A percentile compares a stretch with the other conserved stretches of the same genome.
phyloP scores from a whole-genome alignment of 2,113 vertebrate species.

The crab-eating macaque (Macaca fascicularis) region DNA sequence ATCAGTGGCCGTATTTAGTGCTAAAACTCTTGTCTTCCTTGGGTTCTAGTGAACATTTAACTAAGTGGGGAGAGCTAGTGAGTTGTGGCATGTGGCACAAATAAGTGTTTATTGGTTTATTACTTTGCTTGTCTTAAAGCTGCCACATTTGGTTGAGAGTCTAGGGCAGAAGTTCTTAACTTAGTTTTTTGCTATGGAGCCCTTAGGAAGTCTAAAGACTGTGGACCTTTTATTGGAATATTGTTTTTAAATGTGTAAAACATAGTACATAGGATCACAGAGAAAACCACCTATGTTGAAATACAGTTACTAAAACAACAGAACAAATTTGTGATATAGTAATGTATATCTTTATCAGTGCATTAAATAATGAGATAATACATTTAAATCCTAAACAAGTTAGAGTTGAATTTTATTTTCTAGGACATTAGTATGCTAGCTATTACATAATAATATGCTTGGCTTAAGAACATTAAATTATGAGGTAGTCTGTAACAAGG shows the following conservation, averaged over 20 bases:
- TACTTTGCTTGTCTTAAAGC: background rate
- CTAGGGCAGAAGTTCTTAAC: background rate
- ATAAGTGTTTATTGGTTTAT: conserved; percentile 7
- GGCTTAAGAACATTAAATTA: conserved; percentile 4
- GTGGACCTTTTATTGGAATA: background rate
- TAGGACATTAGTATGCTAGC: background rate
- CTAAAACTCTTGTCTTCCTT: background rate
- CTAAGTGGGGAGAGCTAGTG: background rate
- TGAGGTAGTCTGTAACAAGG: background rate
- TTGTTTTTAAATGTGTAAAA: conserved; percentile 46
- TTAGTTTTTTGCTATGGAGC: background rate
- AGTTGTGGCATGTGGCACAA: background rate
- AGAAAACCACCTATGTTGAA: background rate
- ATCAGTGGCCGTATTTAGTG: background rate
- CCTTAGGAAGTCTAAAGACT: background rate
- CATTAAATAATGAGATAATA: conserved; percentile 42
- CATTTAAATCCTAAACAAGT: conserved; percentile 33
- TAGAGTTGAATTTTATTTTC: conserved; percentile 10
- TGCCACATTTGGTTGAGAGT: background rate
- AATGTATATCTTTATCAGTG: background rate
- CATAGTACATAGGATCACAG: background rate
- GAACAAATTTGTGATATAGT: background rate
- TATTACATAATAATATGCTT: background rate
- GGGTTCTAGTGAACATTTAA: background rate
- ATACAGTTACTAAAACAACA: conserved; percentile 16